Evolutionary conservation across 2,113 vertebrate genomes (phyloP), one percentile per base, ranked within the genome.

Genomic region (Hemicordylus capensis): DNA sequence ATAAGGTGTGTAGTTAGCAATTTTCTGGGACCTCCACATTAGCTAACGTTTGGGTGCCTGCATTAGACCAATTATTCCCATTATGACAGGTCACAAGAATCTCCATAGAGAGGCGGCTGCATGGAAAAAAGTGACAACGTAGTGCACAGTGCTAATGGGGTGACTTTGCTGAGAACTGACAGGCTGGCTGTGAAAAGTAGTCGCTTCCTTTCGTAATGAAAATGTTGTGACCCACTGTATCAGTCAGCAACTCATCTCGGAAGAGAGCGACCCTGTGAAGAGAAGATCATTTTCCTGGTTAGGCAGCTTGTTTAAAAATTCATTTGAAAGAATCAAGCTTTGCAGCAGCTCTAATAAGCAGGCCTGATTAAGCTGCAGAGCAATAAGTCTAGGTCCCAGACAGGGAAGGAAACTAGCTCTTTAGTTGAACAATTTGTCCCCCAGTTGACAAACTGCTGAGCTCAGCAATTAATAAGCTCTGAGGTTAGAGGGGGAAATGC

Each of bases 61-160:
- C 20, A 73, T 48, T 75, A 31, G 26, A 56, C 51, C 74, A 84
- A 84, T 84, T 76, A 76, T 84, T 76, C 39, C 48, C 28, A 58
- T 54, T n/a, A 69, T 44, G 39, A 77, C 9, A 9, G 48, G 63
- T 58, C 48, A 69, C 83, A 77, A 75, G 46, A 66, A 67, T 3
- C 37, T 58, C 77, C 54, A 15, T 56, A 48, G 6, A 10, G 9
- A 39, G 17, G 24, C 19, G 37, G 26, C n/a, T 24, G 7, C 28
- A 22, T 6, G 39, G n/a, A 56, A 42, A 56, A 37, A 67, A 84
- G 48, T 76, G 28, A 34, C 83, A 84, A 51, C 39, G 46, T n/a
- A 76, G 15, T n/a, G 56, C 28, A 42, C 73, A 66, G 61, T 39
- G 26, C 22, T 67, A 76, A 67, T 74, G 81, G 26, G 73, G 22